Evolutionary conservation across 2,797 vertebrate species (phyloP), one percentile per base, ranked within the genome.

Genomic region (Paratrypauchen microcephalus): DNA sequence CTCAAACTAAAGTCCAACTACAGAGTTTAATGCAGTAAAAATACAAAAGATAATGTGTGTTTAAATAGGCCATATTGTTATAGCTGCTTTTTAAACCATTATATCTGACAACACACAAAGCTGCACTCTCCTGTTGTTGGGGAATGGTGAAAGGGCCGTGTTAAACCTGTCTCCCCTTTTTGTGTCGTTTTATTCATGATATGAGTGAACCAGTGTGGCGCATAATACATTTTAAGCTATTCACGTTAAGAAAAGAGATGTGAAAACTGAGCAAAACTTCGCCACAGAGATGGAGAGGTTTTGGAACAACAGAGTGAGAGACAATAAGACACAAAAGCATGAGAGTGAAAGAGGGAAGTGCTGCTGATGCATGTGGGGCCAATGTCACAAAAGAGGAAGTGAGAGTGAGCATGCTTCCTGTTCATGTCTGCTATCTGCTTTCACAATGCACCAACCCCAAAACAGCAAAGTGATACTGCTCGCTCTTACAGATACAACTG

Each of bases 151-250:
- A 76, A 77, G 73, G 1, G 28, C 62, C 54, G 48, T 82, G 86
- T 85, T 72, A 77, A 73, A 80, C 78, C 72, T 68, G 76, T 68
- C 78, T 82, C 72, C 78, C 71, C 85, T 81, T 83, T 60, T 71
- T 45, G 67, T 59, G 28, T 75, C 79, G 72, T 88, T 83, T 85
- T 85, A 89, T 89, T 88, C 83, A 86, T 84, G 77, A 83, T 79
- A 70, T 24, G 79, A 85, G 83, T 72, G 84, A 85, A 89, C 86
- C 84, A 78, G 80, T 76, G 84, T 76, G 87, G 74, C 60, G 86
- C 83, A 85, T 86, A 83, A 89, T 78, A 81, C 82, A 82, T 85
- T 87, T 86, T 84, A 89, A 88, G 87, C 87, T 85, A 74, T 84
- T 89, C 86, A 89, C 83, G 83, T 81, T 71, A 79, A 83, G 86